Percentiles rank a stretch among this genome's conserved stretches.
Evolutionary conservation across 2,888 invertebrate species (phyloP).

Genomic region (Sclerodermus sp.): DNA sequence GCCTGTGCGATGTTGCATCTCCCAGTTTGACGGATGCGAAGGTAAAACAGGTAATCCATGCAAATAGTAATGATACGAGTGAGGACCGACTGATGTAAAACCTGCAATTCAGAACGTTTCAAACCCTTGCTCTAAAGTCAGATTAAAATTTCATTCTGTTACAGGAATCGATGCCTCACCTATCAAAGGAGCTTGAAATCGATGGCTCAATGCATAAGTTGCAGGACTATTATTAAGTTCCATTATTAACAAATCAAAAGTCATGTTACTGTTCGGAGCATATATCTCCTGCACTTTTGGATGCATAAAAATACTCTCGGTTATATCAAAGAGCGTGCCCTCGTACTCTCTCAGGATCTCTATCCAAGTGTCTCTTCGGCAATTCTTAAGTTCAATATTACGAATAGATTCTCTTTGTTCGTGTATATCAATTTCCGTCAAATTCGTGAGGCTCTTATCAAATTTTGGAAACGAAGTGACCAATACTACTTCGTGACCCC

Average conservation of each 20-base stretch:
- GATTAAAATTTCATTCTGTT: too few species aligned
- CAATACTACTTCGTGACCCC: constrained; percentile 59
- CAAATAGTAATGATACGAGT: constrained; percentile 4
- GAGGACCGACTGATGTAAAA: not conserved
- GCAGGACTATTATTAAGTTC: not conserved
- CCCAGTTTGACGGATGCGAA: constrained; percentile 23
- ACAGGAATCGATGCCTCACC: constrained; percentile 3
- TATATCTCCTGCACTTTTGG: constrained; percentile 12
- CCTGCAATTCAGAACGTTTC: constrained; percentile 1
- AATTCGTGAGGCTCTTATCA: constrained; percentile 14
- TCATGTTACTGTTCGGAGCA: constrained; percentile 5
- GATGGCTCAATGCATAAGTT: constrained; percentile 7
- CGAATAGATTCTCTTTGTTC: not conserved
- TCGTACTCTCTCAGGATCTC: too few species aligned
- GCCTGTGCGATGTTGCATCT: constrained; percentile 16
- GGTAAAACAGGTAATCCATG: constrained; percentile 17
- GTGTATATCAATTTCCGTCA: constrained; percentile 15
- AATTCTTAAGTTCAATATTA: not conserved
- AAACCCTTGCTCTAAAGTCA: not conserved
- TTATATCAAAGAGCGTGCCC: not conserved
- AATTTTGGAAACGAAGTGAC: constrained; percentile 55
- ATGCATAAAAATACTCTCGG: not conserved
- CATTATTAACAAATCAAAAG: constrained; percentile 19
- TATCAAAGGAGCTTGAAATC: constrained; percentile 17
- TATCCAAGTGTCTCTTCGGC: rapidly evolving